Evolutionary conservation across 2,113 vertebrate genomes (phyloP).

Genomic region (Delphinus delphis): DNA sequence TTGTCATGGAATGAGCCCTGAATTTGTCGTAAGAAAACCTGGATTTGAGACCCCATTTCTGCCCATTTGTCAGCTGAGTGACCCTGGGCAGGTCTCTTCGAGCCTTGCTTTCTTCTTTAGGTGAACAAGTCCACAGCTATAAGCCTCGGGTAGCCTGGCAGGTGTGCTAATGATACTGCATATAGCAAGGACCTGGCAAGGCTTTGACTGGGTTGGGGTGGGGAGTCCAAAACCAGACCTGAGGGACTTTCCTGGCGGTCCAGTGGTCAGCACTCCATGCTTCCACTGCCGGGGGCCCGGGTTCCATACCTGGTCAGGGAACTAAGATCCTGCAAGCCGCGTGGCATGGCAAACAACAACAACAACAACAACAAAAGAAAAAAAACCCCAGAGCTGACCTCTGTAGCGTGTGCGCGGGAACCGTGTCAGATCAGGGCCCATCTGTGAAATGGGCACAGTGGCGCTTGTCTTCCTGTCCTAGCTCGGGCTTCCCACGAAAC

Average conservation of each 20-base stretch:
- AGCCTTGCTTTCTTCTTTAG: neutral
- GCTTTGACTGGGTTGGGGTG: neutral
- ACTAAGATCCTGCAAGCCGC: too few species aligned
- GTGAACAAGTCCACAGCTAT: neutral
- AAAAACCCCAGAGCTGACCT: neutral
- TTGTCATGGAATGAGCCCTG: neutral
- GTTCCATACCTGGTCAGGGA: too few species aligned
- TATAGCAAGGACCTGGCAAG: neutral
- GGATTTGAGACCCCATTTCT: constrained; percentile 8
- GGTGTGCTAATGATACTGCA: neutral
- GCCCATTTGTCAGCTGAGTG: neutral
- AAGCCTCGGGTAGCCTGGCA: neutral
- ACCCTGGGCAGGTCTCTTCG: neutral
- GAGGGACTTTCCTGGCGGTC: too few species aligned
- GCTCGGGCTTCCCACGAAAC: neutral
- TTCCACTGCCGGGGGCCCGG: too few species aligned
- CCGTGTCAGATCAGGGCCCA: neutral
- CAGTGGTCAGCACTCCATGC: too few species aligned
- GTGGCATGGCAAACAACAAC: too few species aligned
- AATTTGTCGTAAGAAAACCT: neutral
- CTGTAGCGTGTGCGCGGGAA: neutral
- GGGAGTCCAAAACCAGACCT: neutral
- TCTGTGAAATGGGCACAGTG: neutral
- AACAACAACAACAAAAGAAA: too few species aligned
- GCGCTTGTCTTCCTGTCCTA: neutral